Base-by-base conservation (phyloP, 2,113 vertebrate genomes). In the Sialia sialis region DNA sequence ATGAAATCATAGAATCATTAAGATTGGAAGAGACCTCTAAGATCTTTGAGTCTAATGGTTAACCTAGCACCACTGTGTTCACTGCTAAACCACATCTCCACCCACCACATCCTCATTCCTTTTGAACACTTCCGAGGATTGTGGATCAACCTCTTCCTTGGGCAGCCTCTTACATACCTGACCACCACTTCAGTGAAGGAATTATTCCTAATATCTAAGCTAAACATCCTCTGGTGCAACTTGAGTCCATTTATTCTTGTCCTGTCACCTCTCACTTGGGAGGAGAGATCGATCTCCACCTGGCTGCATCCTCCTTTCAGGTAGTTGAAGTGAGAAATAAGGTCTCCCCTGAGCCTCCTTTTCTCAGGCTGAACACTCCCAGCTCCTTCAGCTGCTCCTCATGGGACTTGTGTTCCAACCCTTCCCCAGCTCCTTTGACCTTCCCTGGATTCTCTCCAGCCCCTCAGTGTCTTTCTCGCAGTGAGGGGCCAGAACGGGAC, bases 361-460 rank as follows among this genome's bases (percentile, higher is more conserved):
- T 6, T 23, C 36, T 58, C 60, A 39, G n/a, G 11, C 19, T 25
- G 3, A 74, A 21, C 60, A 39, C 2, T 3, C 11, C 11, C 44
- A 81, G 10, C 19, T n/a, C 19, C 6, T 18, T 44, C 60, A 81
- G 25, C 59, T n/a, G n/a, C 29, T 74, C 16, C 22, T 74, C 52
- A 25, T 9, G n/a, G 29, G 5, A 32, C 17, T 14, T 20, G n/a
- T n/a, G 38, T 13, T 52, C 16, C 52, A 74, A 44, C 16, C 44
- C 60, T 59, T 34, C 38, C 1, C 5, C 60, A 52, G 8, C 22
- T 8, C 43, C 2, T 0, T 0, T 59, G n/a, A n/a, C 11, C 27
- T 46, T 52, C 23, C 2, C 38, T 52, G 60, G 19, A 10, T 38
- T 5, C 7, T 0, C 51, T 58, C 10, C 51, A 81, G 32, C 22